Conservation (phyloP, 2,797 vertebrate species). For the Percopsis omiscomaycus region DNA sequence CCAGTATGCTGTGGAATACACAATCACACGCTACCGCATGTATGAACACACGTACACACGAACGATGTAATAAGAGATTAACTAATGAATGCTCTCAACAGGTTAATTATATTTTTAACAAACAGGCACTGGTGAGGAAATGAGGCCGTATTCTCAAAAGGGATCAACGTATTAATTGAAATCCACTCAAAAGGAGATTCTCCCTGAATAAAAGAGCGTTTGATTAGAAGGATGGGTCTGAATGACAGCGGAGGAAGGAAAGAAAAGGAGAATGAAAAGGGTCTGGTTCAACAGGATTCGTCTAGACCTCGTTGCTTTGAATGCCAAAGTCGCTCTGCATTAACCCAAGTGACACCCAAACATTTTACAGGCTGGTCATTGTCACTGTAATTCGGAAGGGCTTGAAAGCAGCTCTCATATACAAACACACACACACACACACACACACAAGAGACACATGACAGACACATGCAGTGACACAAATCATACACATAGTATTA, state of each 20-base stretch:
- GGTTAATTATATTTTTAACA: conserved; percentile 69
- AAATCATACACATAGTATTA: neutral
- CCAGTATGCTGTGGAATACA: conserved; percentile 33
- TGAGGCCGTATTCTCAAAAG: conserved; percentile 61
- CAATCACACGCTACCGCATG: conserved; percentile 29
- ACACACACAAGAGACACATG: conserved; percentile 36
- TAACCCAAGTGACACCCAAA: conserved; percentile 56
- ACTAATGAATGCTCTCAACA: conserved; percentile 71
- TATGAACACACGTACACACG: conserved; percentile 25
- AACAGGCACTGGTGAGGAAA: conserved; percentile 52
- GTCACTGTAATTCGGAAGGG: conserved; percentile 52
- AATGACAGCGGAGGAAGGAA: conserved; percentile 36
- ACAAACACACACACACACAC: conserved; percentile 52
- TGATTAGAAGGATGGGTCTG: conserved; percentile 62
- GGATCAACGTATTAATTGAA: conserved; percentile 56
- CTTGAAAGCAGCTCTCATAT: conserved; percentile 50
- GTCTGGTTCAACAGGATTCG: conserved; percentile 62
- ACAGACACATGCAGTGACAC: conserved; percentile 24
- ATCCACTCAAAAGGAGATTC: conserved; percentile 52
- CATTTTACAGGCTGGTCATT: conserved; percentile 56
- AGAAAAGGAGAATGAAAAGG: conserved; percentile 57
- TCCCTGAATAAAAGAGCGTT: conserved; percentile 53
- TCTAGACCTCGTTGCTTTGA: conserved; percentile 45
- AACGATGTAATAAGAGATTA: conserved; percentile 66
- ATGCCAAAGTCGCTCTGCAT: conserved; percentile 42